These are phyloP conservation scores for Acholoe squamosa DNA, from an alignment of 2,888 invertebrate species.

Conservation along the genomic window DNA sequence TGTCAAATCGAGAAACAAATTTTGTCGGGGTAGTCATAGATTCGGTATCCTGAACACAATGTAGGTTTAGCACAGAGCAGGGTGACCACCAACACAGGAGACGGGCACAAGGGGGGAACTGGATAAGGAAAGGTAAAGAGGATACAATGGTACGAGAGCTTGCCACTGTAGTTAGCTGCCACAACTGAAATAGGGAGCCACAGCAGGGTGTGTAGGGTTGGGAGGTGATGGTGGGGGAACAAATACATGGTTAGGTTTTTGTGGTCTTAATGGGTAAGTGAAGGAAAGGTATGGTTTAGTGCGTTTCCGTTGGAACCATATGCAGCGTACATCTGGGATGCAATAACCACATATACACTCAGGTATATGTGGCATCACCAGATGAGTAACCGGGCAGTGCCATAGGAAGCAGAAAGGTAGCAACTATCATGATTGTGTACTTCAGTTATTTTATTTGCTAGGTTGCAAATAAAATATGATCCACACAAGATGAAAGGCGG, in stretches of 20 bases:
- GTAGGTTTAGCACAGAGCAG: constrained; percentile 24
- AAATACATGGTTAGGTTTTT: neutral
- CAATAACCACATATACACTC: no score
- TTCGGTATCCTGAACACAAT: neutral
- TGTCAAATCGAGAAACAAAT: neutral
- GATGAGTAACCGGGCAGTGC: no score
- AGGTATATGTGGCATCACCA: no score
- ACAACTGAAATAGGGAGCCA: constrained; percentile 31
- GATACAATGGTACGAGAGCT: neutral
- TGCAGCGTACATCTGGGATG: no score
- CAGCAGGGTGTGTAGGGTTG: neutral
- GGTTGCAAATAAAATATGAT: no score
- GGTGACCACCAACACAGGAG: neutral
- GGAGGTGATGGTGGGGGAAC: neutral
- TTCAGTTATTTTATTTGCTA: no score
- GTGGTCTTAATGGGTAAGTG: neutral
- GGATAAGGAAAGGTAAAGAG: neutral
- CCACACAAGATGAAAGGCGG: no score
- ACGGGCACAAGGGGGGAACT: neutral
- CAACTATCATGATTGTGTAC: no score
- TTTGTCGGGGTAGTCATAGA: neutral
- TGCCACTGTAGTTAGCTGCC: constrained; percentile 1
- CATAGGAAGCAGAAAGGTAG: no score
- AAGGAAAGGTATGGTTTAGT: no score
- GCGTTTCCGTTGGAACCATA: no score